Percentiles rank a stretch among this genome's conserved stretches.
Evolutionary conservation across 2,888 invertebrate genomes (phyloP).

Genomic region (Bugula neritina): DNA sequence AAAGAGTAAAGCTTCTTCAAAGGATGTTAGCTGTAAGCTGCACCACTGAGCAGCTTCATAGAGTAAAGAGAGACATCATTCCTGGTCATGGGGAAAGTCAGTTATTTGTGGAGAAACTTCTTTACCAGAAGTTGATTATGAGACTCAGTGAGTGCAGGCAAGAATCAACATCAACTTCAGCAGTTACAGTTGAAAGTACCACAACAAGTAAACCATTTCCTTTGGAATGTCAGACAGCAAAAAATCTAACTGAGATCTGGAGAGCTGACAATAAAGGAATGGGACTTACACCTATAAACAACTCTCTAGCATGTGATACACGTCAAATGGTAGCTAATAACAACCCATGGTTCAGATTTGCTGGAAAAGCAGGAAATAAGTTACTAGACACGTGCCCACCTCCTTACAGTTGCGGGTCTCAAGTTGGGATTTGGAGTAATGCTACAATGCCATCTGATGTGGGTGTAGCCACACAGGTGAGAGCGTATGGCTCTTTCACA

Average conservation of each 20-base stretch:
- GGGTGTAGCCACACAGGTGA: neutral
- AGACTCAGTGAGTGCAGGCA: neutral
- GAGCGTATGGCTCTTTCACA: neutral
- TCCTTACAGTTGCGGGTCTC: conserved; percentile 1
- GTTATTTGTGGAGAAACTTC: neutral
- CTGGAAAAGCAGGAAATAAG: conserved; percentile 2
- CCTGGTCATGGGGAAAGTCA: neutral
- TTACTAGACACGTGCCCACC: neutral
- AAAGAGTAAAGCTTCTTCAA: neutral
- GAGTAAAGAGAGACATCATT: neutral
- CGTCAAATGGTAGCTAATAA: neutral
- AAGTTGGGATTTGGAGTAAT: neutral
- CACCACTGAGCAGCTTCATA: neutral
- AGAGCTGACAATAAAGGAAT: neutral
- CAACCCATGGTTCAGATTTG: conserved; percentile 18
- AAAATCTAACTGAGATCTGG: conserved; percentile 7
- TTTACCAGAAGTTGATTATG: neutral
- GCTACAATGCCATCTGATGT: neutral
- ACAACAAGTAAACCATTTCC: neutral
- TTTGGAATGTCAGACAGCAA: neutral
- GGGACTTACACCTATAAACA: neutral
- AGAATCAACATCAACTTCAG: neutral
- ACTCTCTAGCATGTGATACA: neutral
- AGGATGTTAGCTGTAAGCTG: neutral
- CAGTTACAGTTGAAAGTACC: neutral